Evolutionary conservation across 2,888 invertebrate genomes (phyloP), one percentile per base, ranked within the genome.

Genomic region (Morpho achilles): DNA sequence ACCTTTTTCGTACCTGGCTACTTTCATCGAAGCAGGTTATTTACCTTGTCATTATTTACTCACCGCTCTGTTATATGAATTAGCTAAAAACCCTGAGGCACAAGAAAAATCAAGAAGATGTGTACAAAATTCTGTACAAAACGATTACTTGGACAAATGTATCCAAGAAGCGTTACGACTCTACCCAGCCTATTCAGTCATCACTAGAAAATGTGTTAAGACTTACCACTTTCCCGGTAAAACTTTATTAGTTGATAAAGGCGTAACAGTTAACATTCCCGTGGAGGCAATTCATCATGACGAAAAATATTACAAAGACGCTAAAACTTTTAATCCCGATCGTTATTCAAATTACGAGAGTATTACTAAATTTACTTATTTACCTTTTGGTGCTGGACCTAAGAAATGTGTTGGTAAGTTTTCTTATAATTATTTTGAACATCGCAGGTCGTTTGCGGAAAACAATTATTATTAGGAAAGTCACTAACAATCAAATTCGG

Each of bases 301-400:
- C 62, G 75, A 75, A 46, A 75, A 74, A 9, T 71, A 82, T 67
- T 87, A 80, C 62, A 70, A 77, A 10, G 73, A 83, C n/a, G 76
- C 87, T 1, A 63, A 72, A 9, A 62, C 61, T 7, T 91, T 84
- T 63, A 80, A 80, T 49, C 90, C 91, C 7, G 82, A 83, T n/a
- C 75, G 91, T 50, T 88, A 86, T 68, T 68, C 79, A 56, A 70
- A 75, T 55, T 75, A 72, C 23, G 75, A 77, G 48, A 67, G 70
- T 0, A 73, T 70, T 23, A 76, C 79, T 59, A 73, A 76, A 51
- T 80, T 76, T 60, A 68, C 81, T 0, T 89, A 77, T 69, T 69
- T 89, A 55, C 87, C 90, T 6, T 91, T 87, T 67, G 89, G 91
- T 44, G 81, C 79, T 9, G 91, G 91, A 49, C 87, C 88, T 39